Base-by-base conservation (phyloP, 2,888 invertebrate species). In the Aphodius granarius region DNA sequence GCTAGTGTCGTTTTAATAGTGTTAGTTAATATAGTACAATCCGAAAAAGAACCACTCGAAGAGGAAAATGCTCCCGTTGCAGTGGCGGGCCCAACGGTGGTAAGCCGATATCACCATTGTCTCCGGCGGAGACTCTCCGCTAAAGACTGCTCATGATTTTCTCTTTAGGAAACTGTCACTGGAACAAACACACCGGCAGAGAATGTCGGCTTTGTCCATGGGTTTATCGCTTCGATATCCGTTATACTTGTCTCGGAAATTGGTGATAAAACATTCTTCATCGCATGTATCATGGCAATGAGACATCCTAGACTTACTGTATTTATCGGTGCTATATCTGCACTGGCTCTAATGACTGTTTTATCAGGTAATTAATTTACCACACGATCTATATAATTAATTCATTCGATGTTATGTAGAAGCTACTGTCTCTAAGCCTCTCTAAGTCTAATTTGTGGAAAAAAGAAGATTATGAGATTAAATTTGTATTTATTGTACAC, bases 241-340 rank as follows among this genome's bases (percentile, higher is more conserved):
- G 97, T 99, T 80, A 99, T 99, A 82, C 90, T 99, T 77, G 97
- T 99, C 71, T 98, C 98, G 0, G 99, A 99, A 88, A 89, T 99
- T 76, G 99, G 98, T 15, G 99, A 99, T 89, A 99, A 99, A 89
- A 99, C 99, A 9, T 99, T 99, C 89, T 99, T 99, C 89, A 99
- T 99, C 83, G 98, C 99, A 23, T 98, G 98, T 81, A 98, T 99
- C 79, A 97, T 99, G 98, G 98, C 99, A 1, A 99, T 99, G 98
- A 92, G 97, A 84, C 97, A 99, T 89, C 94, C 99, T 17, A 90
- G 98, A 81, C 84, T 96, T 18, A 94, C 96, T 72, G 97, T 99
- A 20, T 98, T 99, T 87, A 88, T 91, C 71, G 99, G 98, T 71
- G 98, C 99, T 3, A 97, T 99, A 83, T 91, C 93, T 16, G 98